Evolutionary conservation across 2,113 vertebrate genomes (phyloP).

Genomic region (Lepus americanus): DNA sequence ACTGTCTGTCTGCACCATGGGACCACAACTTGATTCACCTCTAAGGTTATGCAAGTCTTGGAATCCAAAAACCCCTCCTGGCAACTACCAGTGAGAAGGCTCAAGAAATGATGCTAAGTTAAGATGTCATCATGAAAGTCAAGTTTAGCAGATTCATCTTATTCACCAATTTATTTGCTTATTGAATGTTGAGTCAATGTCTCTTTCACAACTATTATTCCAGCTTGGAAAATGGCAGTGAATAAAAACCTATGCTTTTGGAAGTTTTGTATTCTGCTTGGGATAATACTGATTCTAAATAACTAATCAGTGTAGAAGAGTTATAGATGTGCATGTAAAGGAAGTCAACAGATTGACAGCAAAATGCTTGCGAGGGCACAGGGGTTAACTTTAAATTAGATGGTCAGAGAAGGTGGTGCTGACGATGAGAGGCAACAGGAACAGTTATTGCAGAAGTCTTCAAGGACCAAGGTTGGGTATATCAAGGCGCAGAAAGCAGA

Average conservation of each 20-base stretch:
- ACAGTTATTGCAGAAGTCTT: not conserved
- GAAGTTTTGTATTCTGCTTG: not conserved
- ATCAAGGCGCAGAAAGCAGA: not conserved
- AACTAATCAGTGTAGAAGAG: not conserved
- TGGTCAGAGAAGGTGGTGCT: not conserved
- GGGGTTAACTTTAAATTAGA: not conserved
- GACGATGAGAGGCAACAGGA: not conserved
- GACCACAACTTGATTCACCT: not conserved
- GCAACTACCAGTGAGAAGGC: not conserved
- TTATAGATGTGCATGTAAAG: not conserved
- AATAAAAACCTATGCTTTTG: not conserved
- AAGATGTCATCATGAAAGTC: not conserved
- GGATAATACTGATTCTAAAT: not conserved
- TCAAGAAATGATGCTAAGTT: not conserved
- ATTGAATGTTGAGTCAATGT: rapidly evolving
- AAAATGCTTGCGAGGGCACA: not conserved
- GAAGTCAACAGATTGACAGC: not conserved
- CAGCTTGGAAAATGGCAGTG: not conserved
- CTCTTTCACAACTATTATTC: not conserved
- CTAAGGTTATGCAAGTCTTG: not conserved
- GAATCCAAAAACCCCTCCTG: not conserved
- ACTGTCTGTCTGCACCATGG: not conserved
- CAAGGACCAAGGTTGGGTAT: not conserved
- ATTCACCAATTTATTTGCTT: constrained; percentile 29
- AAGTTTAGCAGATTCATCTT: not conserved